Base-by-base conservation (phyloP, 2,113 vertebrate species). In the Micronycteris hirsuta region DNA sequence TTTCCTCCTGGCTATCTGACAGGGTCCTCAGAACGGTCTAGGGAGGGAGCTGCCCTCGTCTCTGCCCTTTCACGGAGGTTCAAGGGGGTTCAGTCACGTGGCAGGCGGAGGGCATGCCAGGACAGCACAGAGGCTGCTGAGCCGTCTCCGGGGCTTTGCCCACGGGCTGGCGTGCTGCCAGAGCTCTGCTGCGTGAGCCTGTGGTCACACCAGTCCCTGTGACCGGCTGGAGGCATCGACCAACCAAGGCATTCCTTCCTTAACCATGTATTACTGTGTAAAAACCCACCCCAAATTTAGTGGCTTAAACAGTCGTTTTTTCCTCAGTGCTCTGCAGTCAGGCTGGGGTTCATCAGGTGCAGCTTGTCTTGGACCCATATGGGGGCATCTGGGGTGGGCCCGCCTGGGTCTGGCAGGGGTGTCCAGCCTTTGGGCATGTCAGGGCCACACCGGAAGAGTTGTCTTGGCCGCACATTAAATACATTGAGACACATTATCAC, bases 91-190 rank as follows among this genome's bases (percentile, higher is more conserved):
- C 4, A 28, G 61, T 13, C 28, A 4, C 3, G 28, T 63, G 28
- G 61, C 12, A 31, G 28, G 28, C 0, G 12, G 5, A 28, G 56
- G 24, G 45, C 28, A 24, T 73, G 16, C 92, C 36, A 47, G 49
- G 47, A 36, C 2, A 47, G 58, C 38, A 0, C 12, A 10, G 15
- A 36, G 43, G 38, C 77, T 11, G 0, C 14, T 68, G 15, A 11
- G 65, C 33, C 22, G 4, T n/a, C 28, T 8, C 28, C 28, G 12
- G 22, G 3, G 61, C 28, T 61, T 22, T 9, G 47, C 38, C 54
- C 24, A 0, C 4, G 17, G 36, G 26, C 15, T n/a, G 43, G 7
- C 3, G 3, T 5, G 4, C 63, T 13, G 7, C 47, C 45, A 22
- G 33, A 4, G 16, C 83, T 28, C 22, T 61, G 71, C 47, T 67